phyloP scores from a whole-genome alignment of 2,797 vertebrate species.

The Oreochromis grahami region DNA sequence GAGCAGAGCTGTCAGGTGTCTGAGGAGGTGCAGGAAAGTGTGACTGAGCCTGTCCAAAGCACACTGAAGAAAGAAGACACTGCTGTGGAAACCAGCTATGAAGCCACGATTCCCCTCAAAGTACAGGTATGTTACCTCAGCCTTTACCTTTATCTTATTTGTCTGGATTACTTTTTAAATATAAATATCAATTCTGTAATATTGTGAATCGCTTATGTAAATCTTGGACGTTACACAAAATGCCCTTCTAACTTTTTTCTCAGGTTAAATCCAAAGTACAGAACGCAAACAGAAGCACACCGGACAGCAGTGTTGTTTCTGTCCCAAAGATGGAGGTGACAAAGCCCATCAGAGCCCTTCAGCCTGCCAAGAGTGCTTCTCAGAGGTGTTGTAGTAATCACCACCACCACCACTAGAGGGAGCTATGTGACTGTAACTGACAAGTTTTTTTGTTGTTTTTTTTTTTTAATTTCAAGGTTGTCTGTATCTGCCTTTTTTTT shows the following conservation, averaged over 20 bases:
- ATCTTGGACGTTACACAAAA: neutral
- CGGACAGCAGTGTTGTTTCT: neutral
- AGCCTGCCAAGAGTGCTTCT: neutral
- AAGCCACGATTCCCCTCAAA: slow-evolving; percentile 29
- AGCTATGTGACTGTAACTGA: neutral
- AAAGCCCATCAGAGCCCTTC: neutral
- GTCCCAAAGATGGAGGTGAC: neutral
- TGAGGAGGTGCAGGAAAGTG: neutral
- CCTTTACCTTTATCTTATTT: neutral
- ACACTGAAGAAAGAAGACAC: neutral
- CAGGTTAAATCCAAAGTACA: slow-evolving; percentile 60
- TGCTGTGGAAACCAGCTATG: neutral
- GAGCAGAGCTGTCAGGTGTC: neutral
- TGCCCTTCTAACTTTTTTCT: neutral
- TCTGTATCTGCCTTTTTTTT: neutral
- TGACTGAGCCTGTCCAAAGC: neutral
- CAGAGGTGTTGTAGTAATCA: neutral
- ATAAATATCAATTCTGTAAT: neutral
- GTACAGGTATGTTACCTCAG: slow-evolving; percentile 34
- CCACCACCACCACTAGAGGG: neutral
- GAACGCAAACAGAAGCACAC: neutral
- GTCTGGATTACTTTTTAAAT: neutral
- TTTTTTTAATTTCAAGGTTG: neutral
- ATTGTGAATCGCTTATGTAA: fast-evolving
- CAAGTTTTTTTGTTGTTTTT: fast-evolving